These are phyloP conservation scores for Bufo gargarizans DNA, from an alignment of 2,113 vertebrate species.

Conservation along the genomic window DNA sequence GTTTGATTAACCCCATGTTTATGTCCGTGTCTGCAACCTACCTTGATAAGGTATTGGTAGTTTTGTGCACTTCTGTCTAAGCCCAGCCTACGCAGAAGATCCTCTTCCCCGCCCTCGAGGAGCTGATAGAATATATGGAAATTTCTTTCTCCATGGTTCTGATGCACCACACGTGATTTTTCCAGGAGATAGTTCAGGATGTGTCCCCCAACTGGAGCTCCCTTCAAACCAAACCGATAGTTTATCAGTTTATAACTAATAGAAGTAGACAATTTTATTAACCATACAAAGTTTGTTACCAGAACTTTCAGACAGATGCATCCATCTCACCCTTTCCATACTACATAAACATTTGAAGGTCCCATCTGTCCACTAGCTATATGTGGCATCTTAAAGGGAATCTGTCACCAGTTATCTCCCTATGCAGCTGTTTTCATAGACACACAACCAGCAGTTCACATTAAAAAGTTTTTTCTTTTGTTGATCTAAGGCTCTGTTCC, in stretches of 20 bases:
- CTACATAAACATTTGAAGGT: no score
- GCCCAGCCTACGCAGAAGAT: slow-evolving; percentile 86
- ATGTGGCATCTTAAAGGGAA: no score
- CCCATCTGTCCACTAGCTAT: no score
- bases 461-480: no score
- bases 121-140: slow-evolving; percentile 99
- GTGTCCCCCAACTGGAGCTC: slow-evolving; percentile 93
- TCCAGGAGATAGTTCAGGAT: slow-evolving; percentile 99
- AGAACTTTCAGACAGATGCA: no score
- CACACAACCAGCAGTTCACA: no score
- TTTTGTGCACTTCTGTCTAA: slow-evolving; percentile 90
- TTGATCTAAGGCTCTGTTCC: no score
- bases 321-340: no score
- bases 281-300: no score
- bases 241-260: not conserved
- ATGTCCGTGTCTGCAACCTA: slow-evolving; percentile 58
- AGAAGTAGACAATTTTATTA: no score
- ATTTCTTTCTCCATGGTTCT: slow-evolving; percentile 95
- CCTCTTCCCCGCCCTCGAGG: slow-evolving; percentile 93
- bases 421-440: no score
- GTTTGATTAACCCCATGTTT: not conserved
- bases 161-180: slow-evolving; percentile 96
- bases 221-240: slow-evolving; percentile 72
- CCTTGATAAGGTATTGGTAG: slow-evolving; percentile 95
- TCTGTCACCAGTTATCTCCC: no score